A percentile compares a stretch with the other conserved stretches of the same genome.
Conservation (phyloP, 2,888 invertebrate genomes). For the Eupithecia pulchellata region DNA sequence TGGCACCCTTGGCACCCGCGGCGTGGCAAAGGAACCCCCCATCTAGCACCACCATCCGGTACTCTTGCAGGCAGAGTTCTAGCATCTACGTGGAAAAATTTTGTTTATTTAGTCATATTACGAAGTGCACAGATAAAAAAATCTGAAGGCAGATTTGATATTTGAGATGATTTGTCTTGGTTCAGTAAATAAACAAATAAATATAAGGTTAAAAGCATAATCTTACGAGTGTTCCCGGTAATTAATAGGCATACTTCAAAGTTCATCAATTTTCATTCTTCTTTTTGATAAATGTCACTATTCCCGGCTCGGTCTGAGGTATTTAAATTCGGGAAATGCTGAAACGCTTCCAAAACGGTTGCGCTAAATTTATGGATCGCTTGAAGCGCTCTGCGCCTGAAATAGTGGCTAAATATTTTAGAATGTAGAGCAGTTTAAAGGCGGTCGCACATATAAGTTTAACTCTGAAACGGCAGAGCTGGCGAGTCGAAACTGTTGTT, state of each 20-base stretch:
- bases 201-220: neutral
- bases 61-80: constrained; percentile 90
- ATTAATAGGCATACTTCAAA: neutral
- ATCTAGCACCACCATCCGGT: constrained; percentile 89
- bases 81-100: constrained; percentile 86
- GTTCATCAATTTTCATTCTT: neutral
- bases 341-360: neutral
- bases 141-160: neutral
- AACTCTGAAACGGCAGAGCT: neutral
- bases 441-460: neutral
- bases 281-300: neutral
- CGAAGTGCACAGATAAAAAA: neutral
- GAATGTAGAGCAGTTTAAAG: neutral
- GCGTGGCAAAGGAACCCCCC: constrained; percentile 90
- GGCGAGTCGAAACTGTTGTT: too few species aligned
- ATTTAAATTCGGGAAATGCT: neutral
- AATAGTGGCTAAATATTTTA: constrained; percentile 3
- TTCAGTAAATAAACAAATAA: too few species aligned
- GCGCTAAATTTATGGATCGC: constrained; percentile 5
- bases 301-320: neutral
- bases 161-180: too few species aligned
- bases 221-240: neutral
- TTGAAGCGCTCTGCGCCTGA: neutral
- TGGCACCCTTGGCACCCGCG: constrained; percentile 66
- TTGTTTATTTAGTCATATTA: neutral